These are phyloP conservation scores for Xanthostigma xanthostigma DNA, from an alignment of 2,888 invertebrate genomes.

Conservation along the genomic window DNA sequence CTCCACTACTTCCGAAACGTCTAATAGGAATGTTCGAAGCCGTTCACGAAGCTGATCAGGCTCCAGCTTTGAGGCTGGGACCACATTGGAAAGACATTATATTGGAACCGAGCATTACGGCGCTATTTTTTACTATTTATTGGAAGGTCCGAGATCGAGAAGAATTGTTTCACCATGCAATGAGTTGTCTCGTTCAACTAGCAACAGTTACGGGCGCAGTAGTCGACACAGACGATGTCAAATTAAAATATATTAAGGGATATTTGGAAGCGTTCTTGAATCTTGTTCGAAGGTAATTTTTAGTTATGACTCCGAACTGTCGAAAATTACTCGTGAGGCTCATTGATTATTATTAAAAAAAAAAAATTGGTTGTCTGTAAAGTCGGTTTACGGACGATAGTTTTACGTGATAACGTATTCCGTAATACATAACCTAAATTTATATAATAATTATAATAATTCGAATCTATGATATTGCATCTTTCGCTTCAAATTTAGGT, in stretches of 20 bases:
- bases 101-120: conserved; percentile 53
- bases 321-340: too few species aligned
- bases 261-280: conserved; percentile 46
- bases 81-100: conserved; percentile 62
- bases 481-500: too few species aligned
- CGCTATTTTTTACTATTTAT: conserved; percentile 71
- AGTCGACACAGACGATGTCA: conserved; percentile 30
- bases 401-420: too few species aligned
- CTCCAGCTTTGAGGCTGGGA: conserved; percentile 41
- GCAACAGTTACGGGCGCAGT: conserved; percentile 50
- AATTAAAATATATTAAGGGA: conserved; percentile 38
- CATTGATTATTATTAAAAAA: too few species aligned
- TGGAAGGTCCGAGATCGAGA: conserved; percentile 64
- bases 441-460: too few species aligned
- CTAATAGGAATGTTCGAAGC: conserved; percentile 56
- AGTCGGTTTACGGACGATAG: too few species aligned
- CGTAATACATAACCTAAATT: too few species aligned
- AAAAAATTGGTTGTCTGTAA: too few species aligned
- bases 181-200: conserved; percentile 71
- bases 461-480: too few species aligned
- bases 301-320: too few species aligned
- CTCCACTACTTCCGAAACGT: conserved; percentile 48
- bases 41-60: conserved; percentile 50
- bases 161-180: conserved; percentile 58
- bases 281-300: conserved; percentile 36